Percentiles rank a stretch among this genome's conserved stretches.
phyloP scores from a whole-genome alignment of 2,888 invertebrate species.

The Hydrotaea cyrtoneurina region DNA sequence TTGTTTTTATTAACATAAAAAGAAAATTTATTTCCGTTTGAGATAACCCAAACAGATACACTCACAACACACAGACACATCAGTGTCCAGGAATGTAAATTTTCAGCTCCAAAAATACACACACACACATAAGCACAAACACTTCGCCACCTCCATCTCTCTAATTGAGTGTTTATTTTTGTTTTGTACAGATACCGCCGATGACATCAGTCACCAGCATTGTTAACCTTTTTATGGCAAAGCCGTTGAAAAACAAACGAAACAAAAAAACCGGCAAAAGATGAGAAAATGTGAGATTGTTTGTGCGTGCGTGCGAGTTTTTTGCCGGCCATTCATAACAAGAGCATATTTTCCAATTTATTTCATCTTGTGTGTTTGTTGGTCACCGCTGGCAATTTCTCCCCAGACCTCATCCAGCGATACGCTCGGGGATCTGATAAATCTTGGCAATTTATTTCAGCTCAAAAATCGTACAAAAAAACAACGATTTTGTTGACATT shows the following conservation, averaged over 20 bases:
- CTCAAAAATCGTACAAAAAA: slow-evolving; percentile 35
- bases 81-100: neutral
- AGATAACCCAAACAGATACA: neutral
- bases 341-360: slow-evolving; percentile 61
- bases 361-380: slow-evolving; percentile 31
- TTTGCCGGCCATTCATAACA: slow-evolving; percentile 52
- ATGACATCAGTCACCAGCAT: slow-evolving; percentile 59
- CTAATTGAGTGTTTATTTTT: slow-evolving; percentile 60
- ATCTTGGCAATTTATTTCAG: slow-evolving; percentile 65
- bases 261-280: neutral
- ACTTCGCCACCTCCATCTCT: neutral
- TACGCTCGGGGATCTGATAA: slow-evolving; percentile 64
- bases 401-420: slow-evolving; percentile 13
- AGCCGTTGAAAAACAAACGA: neutral
- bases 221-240: slow-evolving; percentile 53
- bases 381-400: neutral
- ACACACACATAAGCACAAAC: neutral
- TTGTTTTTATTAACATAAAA: slow-evolving; percentile 35
- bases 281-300: neutral
- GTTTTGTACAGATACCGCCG: slow-evolving; percentile 37
- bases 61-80: neutral
- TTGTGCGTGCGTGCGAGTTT: slow-evolving; percentile 18
- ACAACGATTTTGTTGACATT: slow-evolving; percentile 31
- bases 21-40: slow-evolving; percentile 3
- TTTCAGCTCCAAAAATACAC: neutral